Evolutionary conservation across 2,797 vertebrate genomes (phyloP).

Genomic region (Cetoscarus ocellatus): DNA sequence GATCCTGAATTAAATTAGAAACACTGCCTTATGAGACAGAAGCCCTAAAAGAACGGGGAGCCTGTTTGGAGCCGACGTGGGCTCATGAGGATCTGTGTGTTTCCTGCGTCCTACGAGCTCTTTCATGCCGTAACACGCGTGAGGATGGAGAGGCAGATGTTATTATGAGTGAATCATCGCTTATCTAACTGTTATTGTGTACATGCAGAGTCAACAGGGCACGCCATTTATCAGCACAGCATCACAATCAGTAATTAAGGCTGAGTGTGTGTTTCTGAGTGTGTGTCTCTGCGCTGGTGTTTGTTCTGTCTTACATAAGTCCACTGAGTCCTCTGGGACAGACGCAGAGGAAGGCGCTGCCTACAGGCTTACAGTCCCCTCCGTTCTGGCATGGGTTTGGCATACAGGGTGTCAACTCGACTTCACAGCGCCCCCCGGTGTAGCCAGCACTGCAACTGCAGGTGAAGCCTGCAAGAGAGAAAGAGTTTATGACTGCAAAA

Average conservation of each 20-base stretch:
- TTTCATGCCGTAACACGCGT: constrained; percentile 17
- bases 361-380: constrained; percentile 90
- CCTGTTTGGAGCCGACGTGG: constrained; percentile 33
- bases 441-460: constrained; percentile 93
- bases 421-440: constrained; percentile 94
- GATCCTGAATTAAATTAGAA: constrained; percentile 66
- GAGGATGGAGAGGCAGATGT: constrained; percentile 9
- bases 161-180: constrained; percentile 18
- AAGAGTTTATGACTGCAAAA: neutral
- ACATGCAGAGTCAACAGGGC: constrained; percentile 3
- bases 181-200: constrained; percentile 9
- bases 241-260: constrained; percentile 22
- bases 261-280: constrained; percentile 9
- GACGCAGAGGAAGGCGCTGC: constrained; percentile 90
- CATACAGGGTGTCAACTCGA: constrained; percentile 91
- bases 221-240: constrained; percentile 2
- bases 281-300: constrained; percentile 15
- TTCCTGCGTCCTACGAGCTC: constrained; percentile 3
- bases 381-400: constrained; percentile 94
- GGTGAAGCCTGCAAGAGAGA: constrained; percentile 84
- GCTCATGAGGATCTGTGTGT: constrained; percentile 25
- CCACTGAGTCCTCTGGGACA: constrained; percentile 91
- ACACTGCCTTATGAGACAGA: constrained; percentile 32
- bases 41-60: constrained; percentile 39
- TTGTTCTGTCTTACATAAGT: constrained; percentile 88